Evolutionary conservation across 2,797 vertebrate species (phyloP).

Genomic region (Peromyscus aztecus): DNA sequence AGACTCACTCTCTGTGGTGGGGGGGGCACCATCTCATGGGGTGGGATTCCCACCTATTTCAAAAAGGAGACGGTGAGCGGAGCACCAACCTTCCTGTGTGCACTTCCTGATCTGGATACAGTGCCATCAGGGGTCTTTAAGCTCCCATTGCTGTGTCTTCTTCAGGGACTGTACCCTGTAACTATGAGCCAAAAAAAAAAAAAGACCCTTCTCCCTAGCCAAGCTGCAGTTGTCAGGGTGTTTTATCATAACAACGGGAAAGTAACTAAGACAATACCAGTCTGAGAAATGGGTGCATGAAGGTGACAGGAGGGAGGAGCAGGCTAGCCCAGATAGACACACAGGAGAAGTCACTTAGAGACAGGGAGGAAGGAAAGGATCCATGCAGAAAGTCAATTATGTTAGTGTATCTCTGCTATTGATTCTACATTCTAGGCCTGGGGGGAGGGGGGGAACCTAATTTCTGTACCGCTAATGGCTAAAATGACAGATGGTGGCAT

Average conservation of each 20-base stretch:
- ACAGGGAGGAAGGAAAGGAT: not conserved
- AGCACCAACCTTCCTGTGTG: not conserved
- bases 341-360: not conserved
- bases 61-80: not conserved
- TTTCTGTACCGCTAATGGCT: not conserved
- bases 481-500: accelerated
- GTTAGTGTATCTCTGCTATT: not conserved
- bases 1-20: not conserved
- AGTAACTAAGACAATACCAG: not conserved
- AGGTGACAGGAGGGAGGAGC: accelerated
- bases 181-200: not conserved
- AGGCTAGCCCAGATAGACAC: not conserved
- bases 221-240: not conserved
- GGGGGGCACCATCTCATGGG: no score
- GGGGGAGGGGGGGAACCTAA: not conserved
- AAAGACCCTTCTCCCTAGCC: not conserved
- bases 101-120: not conserved
- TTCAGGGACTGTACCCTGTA: not conserved
- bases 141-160: not conserved
- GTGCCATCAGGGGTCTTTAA: no score
- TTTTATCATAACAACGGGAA: not conserved
- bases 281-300: accelerated
- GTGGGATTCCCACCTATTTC: not conserved
- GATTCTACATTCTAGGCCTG: not conserved
- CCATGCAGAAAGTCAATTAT: not conserved